A percentile compares a stretch with the other conserved stretches of the same genome.
phyloP scores from a whole-genome alignment of 2,888 invertebrate genomes.

The Cerastis leucographa region DNA sequence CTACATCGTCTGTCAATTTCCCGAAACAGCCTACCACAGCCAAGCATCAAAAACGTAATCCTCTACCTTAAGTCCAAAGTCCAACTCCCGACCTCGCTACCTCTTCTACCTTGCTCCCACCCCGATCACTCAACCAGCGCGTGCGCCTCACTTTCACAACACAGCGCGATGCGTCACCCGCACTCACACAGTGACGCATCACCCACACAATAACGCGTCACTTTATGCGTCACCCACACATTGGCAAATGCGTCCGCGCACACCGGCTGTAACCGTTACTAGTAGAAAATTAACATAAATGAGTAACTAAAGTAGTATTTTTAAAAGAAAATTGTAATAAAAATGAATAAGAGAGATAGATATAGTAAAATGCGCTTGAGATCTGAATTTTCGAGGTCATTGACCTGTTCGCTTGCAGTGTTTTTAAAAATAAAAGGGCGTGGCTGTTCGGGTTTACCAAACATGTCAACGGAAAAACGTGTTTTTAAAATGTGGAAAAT shows the following conservation, averaged over 20 bases:
- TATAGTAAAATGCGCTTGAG: background rate
- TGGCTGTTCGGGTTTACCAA: background rate
- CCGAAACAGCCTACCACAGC: no score
- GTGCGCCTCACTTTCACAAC: conserved; percentile 77
- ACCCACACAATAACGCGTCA: conserved; percentile 53
- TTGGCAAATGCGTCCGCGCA: conserved; percentile 28
- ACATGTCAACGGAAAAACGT: conserved; percentile 3
- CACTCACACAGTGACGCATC: conserved; percentile 55
- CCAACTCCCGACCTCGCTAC: conserved; percentile 45
- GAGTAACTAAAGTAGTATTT: conserved; percentile 41
- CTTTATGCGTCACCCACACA: conserved; percentile 50
- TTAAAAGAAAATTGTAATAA: conserved; percentile 46
- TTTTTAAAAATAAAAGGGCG: conserved; percentile 15
- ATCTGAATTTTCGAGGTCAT: conserved; percentile 14
- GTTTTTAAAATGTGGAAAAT: background rate
- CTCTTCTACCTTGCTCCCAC: conserved; percentile 64
- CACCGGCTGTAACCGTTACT: conserved; percentile 64
- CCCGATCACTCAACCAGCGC: conserved; percentile 74
- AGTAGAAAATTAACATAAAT: conserved; percentile 54
- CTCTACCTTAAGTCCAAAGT: conserved; percentile 32
- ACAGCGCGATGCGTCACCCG: conserved; percentile 68
- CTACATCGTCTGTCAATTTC: background rate
- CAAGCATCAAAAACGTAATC: background rate
- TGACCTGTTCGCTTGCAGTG: conserved; percentile 13
- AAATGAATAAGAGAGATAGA: conserved; percentile 9